Base-by-base conservation (phyloP, 1,140 invertebrate species). In the Vanessa atalanta region DNA sequence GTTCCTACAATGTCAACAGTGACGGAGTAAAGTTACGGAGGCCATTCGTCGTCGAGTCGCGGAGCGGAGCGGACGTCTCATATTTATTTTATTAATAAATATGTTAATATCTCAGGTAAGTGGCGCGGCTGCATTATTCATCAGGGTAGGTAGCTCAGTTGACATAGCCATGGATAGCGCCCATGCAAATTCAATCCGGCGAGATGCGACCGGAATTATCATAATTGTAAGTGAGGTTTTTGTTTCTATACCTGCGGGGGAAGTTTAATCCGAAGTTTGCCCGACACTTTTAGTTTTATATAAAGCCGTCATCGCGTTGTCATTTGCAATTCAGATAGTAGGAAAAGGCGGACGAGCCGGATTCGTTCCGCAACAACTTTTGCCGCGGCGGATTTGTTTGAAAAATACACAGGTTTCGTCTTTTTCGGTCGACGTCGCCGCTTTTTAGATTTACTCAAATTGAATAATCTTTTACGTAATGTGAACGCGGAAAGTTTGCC, bases 11-110 rank as follows among this genome's bases (percentile, higher is more conserved):
- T 85, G 88, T 91, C 87, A 88, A 91, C 87, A 89, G 73, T 76
- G 77, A 74, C 61, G 55, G 70, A 63, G 50, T 50, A 43, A 43
- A 89, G 73, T 76, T 76, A 74, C 61, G 55, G 50, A 60, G 63
- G 72, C 80, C 85, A 88, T 81, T 88, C 85, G 77, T 60, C 76
- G 82, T 64, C 53, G 63, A 70, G 83, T 70, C 77, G 77, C 75
- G 76, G 81, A 76, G 74, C 67, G 60, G 71, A 67, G 82, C 85
- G 83, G 87, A 85, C 88, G 87, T 85, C 86, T 86, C 81, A 80
- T 89, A 91, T 91, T 91, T 92, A 92, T 92, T 88, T 91, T 91
- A 92, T 92, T 92, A 92, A 92, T 92, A 92, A 92, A 91, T 92
- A 92, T 92, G 90, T 91, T 91, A 92, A 92, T 92, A 78, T 76